phyloP scores from a whole-genome alignment of 2,888 invertebrate genomes.

The Laspeyria flexula region DNA sequence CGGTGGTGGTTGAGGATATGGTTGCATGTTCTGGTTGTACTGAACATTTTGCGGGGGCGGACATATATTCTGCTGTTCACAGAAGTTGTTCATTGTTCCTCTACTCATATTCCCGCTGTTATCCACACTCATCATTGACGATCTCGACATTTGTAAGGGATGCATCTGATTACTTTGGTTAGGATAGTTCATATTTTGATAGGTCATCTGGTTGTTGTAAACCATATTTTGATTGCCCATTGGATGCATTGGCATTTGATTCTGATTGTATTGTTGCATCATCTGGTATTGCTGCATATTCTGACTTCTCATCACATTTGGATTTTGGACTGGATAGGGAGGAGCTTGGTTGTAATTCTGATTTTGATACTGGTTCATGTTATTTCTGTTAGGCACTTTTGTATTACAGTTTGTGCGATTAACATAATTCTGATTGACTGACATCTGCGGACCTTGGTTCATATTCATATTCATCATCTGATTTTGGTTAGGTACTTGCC shows the following conservation, averaged over 20 bases:
- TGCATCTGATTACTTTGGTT: slow-evolving; percentile 72
- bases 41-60: slow-evolving; percentile 64
- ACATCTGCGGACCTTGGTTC: slow-evolving; percentile 58
- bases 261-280: slow-evolving; percentile 74
- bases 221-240: slow-evolving; percentile 66
- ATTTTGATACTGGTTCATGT: slow-evolving; percentile 72
- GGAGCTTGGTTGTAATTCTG: slow-evolving; percentile 71
- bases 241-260: slow-evolving; percentile 63
- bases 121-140: slow-evolving; percentile 81
- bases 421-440: slow-evolving; percentile 57
- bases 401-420: slow-evolving; percentile 62
- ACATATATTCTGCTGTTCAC: slow-evolving; percentile 66
- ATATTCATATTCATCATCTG: slow-evolving; percentile 66
- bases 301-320: slow-evolving; percentile 66
- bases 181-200: slow-evolving; percentile 66
- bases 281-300: slow-evolving; percentile 75
- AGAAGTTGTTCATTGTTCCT: slow-evolving; percentile 72
- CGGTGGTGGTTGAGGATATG: slow-evolving; percentile 74
- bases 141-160: slow-evolving; percentile 77
- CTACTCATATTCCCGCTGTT: slow-evolving; percentile 76
- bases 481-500: slow-evolving; percentile 63
- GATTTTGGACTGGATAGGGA: slow-evolving; percentile 69
- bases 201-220: slow-evolving; percentile 71
- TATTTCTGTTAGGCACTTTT: slow-evolving; percentile 69
- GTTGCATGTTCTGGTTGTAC: slow-evolving; percentile 70